A percentile compares a stretch with the other conserved stretches of the same genome.
Evolutionary conservation across 2,888 invertebrate species (phyloP).

Genomic region (Tipula unca): DNA sequence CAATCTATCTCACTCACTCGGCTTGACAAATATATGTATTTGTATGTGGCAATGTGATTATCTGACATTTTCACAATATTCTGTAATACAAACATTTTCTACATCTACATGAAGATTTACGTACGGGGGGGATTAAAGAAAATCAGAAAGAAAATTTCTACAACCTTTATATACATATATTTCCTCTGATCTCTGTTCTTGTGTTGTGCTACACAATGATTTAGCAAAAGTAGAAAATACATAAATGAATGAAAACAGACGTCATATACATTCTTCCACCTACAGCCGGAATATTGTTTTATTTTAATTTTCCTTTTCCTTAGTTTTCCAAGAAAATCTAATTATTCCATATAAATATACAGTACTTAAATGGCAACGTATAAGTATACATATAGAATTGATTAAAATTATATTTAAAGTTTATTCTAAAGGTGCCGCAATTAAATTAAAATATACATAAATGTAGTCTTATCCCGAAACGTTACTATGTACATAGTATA

Average conservation of each 20-base stretch:
- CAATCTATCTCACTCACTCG: neutral
- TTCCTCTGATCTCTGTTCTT: neutral
- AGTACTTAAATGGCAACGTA: neutral
- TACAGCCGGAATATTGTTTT: neutral
- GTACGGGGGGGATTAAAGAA: neutral
- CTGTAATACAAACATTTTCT: neutral
- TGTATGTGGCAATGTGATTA: neutral
- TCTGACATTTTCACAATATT: neutral
- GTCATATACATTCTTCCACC: neutral
- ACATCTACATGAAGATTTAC: neutral
- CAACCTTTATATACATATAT: neutral
- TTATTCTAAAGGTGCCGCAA: neutral
- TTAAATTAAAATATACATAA: neutral
- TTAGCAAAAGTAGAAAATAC: neutral
- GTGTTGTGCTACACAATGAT: neutral
- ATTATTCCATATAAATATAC: neutral
- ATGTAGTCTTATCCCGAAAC: neutral
- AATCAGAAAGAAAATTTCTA: neutral
- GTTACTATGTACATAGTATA: neutral
- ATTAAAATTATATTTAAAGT: neutral
- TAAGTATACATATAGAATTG: neutral
- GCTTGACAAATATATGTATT: neutral
- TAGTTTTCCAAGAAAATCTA: neutral
- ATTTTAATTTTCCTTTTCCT: constrained; percentile 14
- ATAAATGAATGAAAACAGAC: neutral